Conservation (phyloP, 2,888 invertebrate species). For the Melinaea menophilus region DNA sequence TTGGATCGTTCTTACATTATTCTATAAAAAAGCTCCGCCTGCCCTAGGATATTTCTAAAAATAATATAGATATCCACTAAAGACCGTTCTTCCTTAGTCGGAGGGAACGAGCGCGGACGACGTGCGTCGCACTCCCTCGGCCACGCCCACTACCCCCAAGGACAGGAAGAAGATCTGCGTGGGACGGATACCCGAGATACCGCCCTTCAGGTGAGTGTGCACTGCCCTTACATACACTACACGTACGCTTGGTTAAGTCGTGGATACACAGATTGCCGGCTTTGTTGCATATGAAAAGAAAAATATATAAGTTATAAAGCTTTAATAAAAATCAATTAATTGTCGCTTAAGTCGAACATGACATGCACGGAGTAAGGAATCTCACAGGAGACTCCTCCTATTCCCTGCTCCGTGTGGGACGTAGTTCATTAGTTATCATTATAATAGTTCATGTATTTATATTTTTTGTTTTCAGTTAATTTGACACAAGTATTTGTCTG, state of each 20-base stretch:
- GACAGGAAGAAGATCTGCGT: constrained; percentile 61
- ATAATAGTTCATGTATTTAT: constrained; percentile 37
- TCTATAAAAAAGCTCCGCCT: too few species aligned
- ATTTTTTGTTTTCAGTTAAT: constrained; percentile 71
- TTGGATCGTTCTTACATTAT: too few species aligned
- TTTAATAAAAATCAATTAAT: not conserved
- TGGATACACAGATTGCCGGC: not conserved
- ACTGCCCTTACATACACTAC: not conserved
- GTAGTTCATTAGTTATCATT: constrained; percentile 14
- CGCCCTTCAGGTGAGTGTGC: constrained; percentile 64
- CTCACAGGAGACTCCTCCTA: not conserved
- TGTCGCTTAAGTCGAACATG: not conserved
- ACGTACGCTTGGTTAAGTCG: not conserved
- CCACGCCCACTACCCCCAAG: constrained; percentile 61
- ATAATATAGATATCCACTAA: too few species aligned
- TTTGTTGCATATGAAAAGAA: not conserved
- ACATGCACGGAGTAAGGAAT: constrained; percentile 1
- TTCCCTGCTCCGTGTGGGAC: not conserved
- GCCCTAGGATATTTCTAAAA: too few species aligned
- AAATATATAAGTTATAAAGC: too few species aligned
- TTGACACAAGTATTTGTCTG: constrained; percentile 64
- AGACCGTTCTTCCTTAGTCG: constrained; percentile 43
- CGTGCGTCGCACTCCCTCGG: constrained; percentile 48
- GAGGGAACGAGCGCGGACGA: constrained; percentile 66
- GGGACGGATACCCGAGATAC: constrained; percentile 74